Percentiles rank a stretch among this genome's conserved stretches.
Evolutionary conservation across 2,888 invertebrate genomes (phyloP).

Genomic region (Platycheirus albimanus): DNA sequence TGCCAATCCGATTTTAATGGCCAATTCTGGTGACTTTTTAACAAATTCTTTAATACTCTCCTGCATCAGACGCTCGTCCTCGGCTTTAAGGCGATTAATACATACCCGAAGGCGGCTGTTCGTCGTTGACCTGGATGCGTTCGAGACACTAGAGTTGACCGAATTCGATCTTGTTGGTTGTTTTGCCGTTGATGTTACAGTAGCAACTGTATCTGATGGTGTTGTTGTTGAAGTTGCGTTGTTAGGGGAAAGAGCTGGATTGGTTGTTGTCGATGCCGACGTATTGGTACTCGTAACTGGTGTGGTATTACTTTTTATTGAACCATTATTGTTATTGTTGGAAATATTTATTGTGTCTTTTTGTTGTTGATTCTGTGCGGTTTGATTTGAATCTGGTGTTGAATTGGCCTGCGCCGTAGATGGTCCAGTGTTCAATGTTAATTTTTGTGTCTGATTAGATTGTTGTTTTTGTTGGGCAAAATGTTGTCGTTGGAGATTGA

Average conservation of each 20-base stretch:
- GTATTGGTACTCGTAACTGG: constrained; percentile 25
- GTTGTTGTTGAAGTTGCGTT: constrained; percentile 29
- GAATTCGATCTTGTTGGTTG: constrained; percentile 84
- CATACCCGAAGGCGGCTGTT: constrained; percentile 81
- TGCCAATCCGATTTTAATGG: constrained; percentile 85
- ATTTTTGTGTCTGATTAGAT: constrained; percentile 75
- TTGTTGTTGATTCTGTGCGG: constrained; percentile 58
- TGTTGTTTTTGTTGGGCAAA: constrained; percentile 74
- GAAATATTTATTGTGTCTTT: constrained; percentile 40
- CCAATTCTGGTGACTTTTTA: constrained; percentile 85
- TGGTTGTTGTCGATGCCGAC: constrained; percentile 74
- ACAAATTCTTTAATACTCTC: constrained; percentile 86
- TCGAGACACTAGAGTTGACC: constrained; percentile 81
- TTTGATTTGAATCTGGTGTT: constrained; percentile 82
- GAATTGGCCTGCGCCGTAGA: constrained; percentile 87
- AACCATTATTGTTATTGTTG: constrained; percentile 62
- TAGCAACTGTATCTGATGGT: constrained; percentile 28
- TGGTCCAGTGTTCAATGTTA: constrained; percentile 79
- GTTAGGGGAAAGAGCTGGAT: constrained; percentile 22
- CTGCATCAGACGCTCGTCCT: constrained; percentile 86
- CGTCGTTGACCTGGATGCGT: constrained; percentile 72
- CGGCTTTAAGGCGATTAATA: constrained; percentile 81
- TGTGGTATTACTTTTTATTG: constrained; percentile 49
- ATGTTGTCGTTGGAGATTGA: constrained; percentile 77
- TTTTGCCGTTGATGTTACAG: constrained; percentile 34